Evolutionary conservation across 2,113 vertebrate genomes (phyloP).

Genomic region (Mustela nigripes): DNA sequence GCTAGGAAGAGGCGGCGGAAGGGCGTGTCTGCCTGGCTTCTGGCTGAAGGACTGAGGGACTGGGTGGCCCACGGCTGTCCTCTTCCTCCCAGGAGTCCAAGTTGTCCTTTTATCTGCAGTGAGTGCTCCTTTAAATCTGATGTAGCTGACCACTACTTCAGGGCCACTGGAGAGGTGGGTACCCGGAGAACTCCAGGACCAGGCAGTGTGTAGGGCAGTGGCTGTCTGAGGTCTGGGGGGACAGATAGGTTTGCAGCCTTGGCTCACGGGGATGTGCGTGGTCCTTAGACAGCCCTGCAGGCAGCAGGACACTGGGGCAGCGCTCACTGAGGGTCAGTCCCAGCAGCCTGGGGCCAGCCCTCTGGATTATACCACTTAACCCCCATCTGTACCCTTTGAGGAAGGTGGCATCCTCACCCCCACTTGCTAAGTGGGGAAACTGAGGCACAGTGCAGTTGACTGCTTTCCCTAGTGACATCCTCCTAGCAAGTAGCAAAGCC

Average conservation of each 20-base stretch:
- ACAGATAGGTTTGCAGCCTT: background rate
- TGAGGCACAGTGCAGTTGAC: background rate
- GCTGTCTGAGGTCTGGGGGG: background rate
- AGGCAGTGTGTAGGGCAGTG: background rate
- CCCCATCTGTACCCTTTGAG: background rate
- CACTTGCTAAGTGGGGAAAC: background rate
- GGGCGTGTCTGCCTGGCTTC: background rate
- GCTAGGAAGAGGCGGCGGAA: background rate
- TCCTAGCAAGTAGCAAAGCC: background rate
- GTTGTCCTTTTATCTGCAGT: background rate
- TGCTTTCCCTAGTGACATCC: background rate
- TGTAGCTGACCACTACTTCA: background rate
- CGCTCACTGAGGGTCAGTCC: background rate
- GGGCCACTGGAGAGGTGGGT: background rate
- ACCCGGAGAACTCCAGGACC: background rate
- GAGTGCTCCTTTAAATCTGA: background rate
- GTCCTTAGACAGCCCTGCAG: background rate
- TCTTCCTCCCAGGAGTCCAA: rapidly evolving
- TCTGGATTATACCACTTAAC: background rate
- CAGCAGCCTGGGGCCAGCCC: background rate
- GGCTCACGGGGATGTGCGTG: background rate
- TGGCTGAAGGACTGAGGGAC: background rate
- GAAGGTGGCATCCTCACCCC: background rate
- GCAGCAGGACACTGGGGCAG: background rate
- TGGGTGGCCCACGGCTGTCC: background rate